Evolutionary conservation across 2,113 vertebrate species (phyloP), one percentile per base, ranked within the genome.

Genomic region (Deroptyus accipitrinus): DNA sequence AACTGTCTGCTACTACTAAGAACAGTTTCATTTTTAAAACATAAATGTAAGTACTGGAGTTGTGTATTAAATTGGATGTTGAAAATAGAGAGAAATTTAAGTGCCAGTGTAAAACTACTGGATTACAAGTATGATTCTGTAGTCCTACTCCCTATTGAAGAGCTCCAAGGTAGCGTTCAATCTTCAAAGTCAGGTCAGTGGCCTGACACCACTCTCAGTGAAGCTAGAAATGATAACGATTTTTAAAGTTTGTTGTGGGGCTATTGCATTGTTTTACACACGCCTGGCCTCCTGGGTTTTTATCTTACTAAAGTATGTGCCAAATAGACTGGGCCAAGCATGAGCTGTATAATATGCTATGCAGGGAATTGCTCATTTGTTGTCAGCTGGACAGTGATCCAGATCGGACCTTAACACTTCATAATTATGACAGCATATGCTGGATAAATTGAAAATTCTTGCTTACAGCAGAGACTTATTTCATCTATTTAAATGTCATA

Each of bases 191-290:
- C 61, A 5, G 11, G 31, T 70, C 46, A 51, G 39, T 42, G 52
- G 27, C 44, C 55, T 84, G 80, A 64, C 48, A 39, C 18, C 0
- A 0, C 1, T 54, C 6, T 24, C 4, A 0, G 12, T 12, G 55
- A 41, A 81, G 22, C 39, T 12, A 78, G 72, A 80, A 83, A 42
- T n/a, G 33, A 39, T 42, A 68, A 4, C 0, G 2, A 57, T 61
- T 62, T 84, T 72, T 44, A 31, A 69, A 69, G 20, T 67, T 87
- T 80, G 49, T 74, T 76, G 41, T 16, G 25, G 63, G 63, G 9
- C 10, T 83, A 3, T 51, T 37, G 59, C 1, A 4, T 69, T 66
- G 44, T 66, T 94, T 80, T 52, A 59, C 74, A 83, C 25, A 8
- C 2, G 27, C 25, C 27, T 57, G 48, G 20, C n/a, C 70, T 37